Evolutionary conservation across 2,113 vertebrate genomes (phyloP).

Genomic region (Saguinus imperator): DNA sequence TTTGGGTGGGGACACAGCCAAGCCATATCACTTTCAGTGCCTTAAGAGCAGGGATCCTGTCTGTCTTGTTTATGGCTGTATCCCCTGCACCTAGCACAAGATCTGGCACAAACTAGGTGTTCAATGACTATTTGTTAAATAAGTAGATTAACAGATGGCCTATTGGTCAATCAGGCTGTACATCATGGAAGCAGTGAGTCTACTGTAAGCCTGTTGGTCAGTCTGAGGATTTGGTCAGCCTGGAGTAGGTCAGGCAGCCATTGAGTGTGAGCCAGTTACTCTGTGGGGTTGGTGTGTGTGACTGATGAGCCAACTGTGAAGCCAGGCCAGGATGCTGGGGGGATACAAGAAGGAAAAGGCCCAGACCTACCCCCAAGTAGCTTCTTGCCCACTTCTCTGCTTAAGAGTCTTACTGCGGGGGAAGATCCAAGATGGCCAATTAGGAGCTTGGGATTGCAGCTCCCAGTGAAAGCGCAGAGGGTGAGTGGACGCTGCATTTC

Average conservation of each 20-base stretch:
- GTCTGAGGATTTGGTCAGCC: background rate
- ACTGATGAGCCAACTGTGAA: background rate
- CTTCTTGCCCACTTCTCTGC: background rate
- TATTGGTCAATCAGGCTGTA: background rate
- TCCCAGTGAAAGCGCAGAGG: no score
- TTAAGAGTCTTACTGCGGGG: background rate
- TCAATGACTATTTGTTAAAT: background rate
- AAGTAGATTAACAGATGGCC: background rate
- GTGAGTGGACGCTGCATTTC: no score
- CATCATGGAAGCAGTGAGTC: background rate
- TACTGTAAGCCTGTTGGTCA: background rate
- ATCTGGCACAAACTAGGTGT: background rate
- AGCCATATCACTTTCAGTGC: background rate
- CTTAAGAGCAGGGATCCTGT: background rate
- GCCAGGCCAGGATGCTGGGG: background rate
- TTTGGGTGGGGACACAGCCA: no score
- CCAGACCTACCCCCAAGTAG: background rate
- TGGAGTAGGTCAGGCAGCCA: background rate
- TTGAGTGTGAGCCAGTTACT: background rate
- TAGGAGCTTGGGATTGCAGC: no score
- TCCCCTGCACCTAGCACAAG: background rate
- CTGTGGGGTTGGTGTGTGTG: background rate
- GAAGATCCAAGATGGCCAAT: no score
- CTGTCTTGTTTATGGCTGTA: background rate
- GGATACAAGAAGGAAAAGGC: background rate